These are phyloP conservation scores for Limonius californicus DNA, from an alignment of 1,140 invertebrate species.

Conservation along the genomic window DNA sequence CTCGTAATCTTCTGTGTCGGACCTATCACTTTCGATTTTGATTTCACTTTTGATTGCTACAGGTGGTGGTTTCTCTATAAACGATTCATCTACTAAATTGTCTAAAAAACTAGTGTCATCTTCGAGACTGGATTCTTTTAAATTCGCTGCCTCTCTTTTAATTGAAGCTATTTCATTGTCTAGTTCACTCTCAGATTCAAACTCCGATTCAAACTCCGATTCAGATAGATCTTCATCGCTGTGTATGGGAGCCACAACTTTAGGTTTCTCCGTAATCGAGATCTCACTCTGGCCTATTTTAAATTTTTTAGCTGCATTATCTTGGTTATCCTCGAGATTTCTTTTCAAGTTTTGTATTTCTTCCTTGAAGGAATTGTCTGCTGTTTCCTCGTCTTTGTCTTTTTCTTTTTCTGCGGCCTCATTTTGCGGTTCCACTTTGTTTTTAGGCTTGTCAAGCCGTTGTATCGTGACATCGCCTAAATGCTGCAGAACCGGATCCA, in stretches of 20 bases:
- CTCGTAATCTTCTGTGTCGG: constrained; percentile 40
- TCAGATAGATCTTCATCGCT: constrained; percentile 35
- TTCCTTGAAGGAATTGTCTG: constrained; percentile 13
- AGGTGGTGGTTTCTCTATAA: constrained; percentile 8
- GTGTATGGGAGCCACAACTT: neutral
- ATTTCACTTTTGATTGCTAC: constrained; percentile 15
- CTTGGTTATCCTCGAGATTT: constrained; percentile 14
- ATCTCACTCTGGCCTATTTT: constrained; percentile 1
- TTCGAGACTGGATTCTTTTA: neutral
- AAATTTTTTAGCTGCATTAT: constrained; percentile 18
- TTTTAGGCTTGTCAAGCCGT: constrained; percentile 42
- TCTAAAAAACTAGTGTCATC: constrained; percentile 16
- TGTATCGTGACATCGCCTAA: constrained; percentile 46
- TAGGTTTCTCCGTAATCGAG: constrained; percentile 2
- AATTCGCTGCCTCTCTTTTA: neutral
- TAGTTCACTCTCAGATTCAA: constrained; percentile 38
- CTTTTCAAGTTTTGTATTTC: constrained; percentile 17
- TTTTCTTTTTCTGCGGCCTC: constrained; percentile 26
- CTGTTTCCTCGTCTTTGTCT: constrained; percentile 22
- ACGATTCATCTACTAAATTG: neutral
- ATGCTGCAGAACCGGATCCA: constrained; percentile 44
- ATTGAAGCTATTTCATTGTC: constrained; percentile 32
- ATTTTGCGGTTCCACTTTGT: constrained; percentile 32
- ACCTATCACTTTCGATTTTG: constrained; percentile 22
- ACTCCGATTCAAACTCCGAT: constrained; percentile 39